phyloP scores from a whole-genome alignment of 2,888 invertebrate species.

The Sinelater perroti region DNA sequence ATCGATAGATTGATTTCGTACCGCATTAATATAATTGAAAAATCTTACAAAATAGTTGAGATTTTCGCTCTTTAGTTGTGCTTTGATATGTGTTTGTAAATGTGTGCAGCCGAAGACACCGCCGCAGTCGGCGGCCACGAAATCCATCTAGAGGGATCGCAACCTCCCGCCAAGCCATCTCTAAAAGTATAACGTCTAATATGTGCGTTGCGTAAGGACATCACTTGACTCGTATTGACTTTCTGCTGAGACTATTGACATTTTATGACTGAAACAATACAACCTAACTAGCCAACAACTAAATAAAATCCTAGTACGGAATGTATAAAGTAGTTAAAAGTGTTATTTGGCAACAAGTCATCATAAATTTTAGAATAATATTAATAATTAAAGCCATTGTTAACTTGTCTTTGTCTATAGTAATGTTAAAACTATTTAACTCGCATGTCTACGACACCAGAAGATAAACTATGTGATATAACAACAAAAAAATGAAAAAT shows the following conservation, averaged over 20 bases:
- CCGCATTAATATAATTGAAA: no score
- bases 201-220: slow-evolving; percentile 31
- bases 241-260: slow-evolving; percentile 48
- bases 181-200: slow-evolving; percentile 19
- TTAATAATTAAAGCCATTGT: slow-evolving; percentile 57
- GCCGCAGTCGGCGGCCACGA: no score
- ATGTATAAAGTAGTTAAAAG: slow-evolving; percentile 61
- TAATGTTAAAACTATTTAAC: slow-evolving; percentile 47
- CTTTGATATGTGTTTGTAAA: no score
- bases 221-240: slow-evolving; percentile 51
- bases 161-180: slow-evolving; percentile 11
- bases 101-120: no score
- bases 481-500: slow-evolving; percentile 54
- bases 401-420: slow-evolving; percentile 51
- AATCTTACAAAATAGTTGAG: not conserved
- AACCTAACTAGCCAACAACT: slow-evolving; percentile 49
- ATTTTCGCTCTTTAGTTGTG: not conserved
- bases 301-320: slow-evolving; percentile 58
- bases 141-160: slow-evolving; percentile 1
- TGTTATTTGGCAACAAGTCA: slow-evolving; percentile 63
- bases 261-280: slow-evolving; percentile 41
- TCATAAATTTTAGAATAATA: slow-evolving; percentile 39
- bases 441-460: slow-evolving; percentile 49
- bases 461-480: slow-evolving; percentile 57
- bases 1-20: no score